These are phyloP conservation scores for Hyalella azteca DNA, from an alignment of 2,888 invertebrate species.

Conservation along the genomic window DNA sequence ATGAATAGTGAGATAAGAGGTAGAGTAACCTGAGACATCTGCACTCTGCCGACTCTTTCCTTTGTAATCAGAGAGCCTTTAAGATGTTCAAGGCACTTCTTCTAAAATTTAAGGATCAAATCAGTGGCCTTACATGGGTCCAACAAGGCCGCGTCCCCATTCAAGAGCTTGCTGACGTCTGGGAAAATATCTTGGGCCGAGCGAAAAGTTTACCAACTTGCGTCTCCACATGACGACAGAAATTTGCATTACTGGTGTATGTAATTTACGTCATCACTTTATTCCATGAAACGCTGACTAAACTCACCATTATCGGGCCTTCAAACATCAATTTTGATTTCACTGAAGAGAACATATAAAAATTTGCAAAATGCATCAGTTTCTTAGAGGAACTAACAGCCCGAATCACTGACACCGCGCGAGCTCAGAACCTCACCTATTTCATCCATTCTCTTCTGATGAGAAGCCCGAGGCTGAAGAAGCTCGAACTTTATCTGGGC, in stretches of 20 bases:
- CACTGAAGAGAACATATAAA: neutral
- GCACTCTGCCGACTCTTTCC: neutral
- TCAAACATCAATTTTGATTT: neutral
- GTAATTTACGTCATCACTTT: neutral
- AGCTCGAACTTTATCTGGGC: neutral
- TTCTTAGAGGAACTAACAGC: neutral
- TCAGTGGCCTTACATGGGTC: neutral
- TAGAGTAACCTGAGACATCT: neutral
- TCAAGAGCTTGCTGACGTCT: no score
- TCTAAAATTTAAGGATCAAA: neutral
- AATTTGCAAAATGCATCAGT: neutral
- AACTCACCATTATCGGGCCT: neutral
- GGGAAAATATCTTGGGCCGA: no score
- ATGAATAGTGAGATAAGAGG: conserved; percentile 1
- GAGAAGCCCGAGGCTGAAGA: neutral
- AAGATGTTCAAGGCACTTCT: neutral
- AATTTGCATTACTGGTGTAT: neutral
- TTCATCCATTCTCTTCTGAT: conserved; percentile 1
- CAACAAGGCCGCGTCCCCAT: no score
- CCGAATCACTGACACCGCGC: neutral
- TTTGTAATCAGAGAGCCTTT: neutral
- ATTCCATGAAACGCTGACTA: neutral
- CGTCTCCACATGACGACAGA: neutral
- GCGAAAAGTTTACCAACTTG: neutral
- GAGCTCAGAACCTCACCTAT: neutral